Conservation (phyloP, 2,113 vertebrate species). For the Microtus oregoni region DNA sequence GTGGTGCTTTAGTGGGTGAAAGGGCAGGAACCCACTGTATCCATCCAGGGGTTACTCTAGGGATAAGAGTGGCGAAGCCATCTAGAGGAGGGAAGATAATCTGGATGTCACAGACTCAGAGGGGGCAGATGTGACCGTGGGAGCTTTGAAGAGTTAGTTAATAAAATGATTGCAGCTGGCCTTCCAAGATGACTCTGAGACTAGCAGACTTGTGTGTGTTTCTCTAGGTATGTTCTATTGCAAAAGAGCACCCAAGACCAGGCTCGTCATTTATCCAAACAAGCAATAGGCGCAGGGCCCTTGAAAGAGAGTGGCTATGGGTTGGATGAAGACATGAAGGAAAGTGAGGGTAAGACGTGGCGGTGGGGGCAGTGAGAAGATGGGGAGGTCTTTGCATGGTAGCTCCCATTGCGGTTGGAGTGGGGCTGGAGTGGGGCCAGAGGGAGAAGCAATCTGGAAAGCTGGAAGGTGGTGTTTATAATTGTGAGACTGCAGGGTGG, state of each 20-base stretch:
- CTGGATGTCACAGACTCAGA: not conserved
- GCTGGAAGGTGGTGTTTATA: not conserved
- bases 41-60: not conserved
- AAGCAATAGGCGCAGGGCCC: not conserved
- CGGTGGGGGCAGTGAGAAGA: not conserved
- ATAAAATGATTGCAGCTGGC: not conserved
- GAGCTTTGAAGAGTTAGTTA: not conserved
- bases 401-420: not conserved
- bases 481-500: not conserved
- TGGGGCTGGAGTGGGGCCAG: not conserved
- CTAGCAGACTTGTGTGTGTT: not conserved
- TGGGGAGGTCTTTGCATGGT: not conserved
- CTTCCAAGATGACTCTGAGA: not conserved
- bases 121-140: not conserved
- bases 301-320: not conserved
- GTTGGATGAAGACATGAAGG: slow-evolving; percentile 6
- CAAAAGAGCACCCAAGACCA: not conserved
- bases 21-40: not conserved
- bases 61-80: not conserved
- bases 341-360: not conserved
- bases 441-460: not conserved
- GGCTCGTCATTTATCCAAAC: not conserved
- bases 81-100: not conserved
- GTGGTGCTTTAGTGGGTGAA: not conserved
- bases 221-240: not conserved